Evolutionary conservation across 2,113 vertebrate species (phyloP).

Genomic region (Uria lomvia): DNA sequence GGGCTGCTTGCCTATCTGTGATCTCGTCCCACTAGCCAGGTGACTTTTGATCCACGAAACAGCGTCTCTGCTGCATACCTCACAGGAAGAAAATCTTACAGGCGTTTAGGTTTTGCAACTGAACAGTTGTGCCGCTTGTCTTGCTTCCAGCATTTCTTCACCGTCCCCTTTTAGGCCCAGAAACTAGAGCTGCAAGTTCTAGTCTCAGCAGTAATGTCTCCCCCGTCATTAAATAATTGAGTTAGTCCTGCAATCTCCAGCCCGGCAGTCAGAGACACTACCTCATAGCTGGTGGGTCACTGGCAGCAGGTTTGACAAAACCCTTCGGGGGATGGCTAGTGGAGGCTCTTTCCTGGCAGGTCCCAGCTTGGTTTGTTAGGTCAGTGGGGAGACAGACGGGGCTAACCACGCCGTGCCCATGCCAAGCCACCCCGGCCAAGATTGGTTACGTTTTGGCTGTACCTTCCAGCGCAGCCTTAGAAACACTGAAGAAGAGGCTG

Average conservation of each 20-base stretch:
- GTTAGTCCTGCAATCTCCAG: constrained; percentile 5
- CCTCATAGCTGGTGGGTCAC: constrained; percentile 59
- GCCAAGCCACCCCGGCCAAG: constrained; percentile 38
- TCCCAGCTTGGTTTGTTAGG: constrained; percentile 62
- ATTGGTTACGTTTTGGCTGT: neutral
- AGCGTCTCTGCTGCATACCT: neutral
- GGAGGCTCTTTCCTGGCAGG: constrained; percentile 49
- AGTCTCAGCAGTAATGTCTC: constrained; percentile 24
- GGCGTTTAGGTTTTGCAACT: neutral
- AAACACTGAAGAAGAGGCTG: neutral
- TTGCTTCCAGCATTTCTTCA: constrained; percentile 32
- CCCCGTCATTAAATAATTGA: constrained; percentile 65
- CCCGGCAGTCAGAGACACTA: constrained; percentile 50
- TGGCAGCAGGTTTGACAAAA: constrained; percentile 33
- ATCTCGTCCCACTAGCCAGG: neutral
- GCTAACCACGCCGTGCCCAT: neutral
- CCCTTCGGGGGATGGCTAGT: neutral
- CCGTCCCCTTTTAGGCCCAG: neutral
- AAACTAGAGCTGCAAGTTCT: constrained; percentile 38
- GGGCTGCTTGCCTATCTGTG: neutral
- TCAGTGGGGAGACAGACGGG: constrained; percentile 30
- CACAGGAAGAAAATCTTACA: neutral
- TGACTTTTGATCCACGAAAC: neutral
- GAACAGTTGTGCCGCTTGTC: neutral
- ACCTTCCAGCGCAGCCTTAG: neutral